Conservation (phyloP, 1,140 invertebrate genomes). For the Microplitis demolitor region DNA sequence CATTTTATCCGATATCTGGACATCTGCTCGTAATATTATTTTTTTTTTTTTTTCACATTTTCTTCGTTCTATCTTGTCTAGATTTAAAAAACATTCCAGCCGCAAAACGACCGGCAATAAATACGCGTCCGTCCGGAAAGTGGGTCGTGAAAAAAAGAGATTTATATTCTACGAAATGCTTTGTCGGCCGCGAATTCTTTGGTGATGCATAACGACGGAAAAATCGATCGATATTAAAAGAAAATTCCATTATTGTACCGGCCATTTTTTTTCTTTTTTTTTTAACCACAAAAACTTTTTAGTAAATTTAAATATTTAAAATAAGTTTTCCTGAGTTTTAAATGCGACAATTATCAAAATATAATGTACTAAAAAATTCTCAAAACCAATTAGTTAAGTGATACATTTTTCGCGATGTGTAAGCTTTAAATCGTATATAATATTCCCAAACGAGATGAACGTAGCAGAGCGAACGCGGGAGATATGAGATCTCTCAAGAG, state of each 20-base stretch:
- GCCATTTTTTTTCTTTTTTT: background rate
- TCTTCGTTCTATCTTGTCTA: background rate
- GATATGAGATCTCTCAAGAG: background rate
- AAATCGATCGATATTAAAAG: constrained; percentile 26
- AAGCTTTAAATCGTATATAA: constrained; percentile 19
- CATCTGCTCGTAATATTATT: background rate
- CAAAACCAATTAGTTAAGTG: constrained; percentile 19
- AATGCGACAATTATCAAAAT: no score
- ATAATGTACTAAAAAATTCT: no score
- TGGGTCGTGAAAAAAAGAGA: constrained; percentile 36
- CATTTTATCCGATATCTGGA: no score
- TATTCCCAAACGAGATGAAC: background rate
- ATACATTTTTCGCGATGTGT: background rate
- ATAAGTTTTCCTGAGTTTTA: no score
- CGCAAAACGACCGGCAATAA: constrained; percentile 33
- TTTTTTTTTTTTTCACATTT: background rate
- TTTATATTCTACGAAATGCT: constrained; percentile 30
- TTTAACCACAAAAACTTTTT: no score
- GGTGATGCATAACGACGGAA: constrained; percentile 25
- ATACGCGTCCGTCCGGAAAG: constrained; percentile 33
- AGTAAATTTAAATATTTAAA: no score
- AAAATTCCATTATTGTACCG: constrained; percentile 1
- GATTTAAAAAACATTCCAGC: constrained; percentile 19
- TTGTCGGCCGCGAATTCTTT: constrained; percentile 26
- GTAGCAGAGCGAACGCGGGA: no score